These are phyloP conservation scores for Lophochroa leadbeateri DNA, from an alignment of 2,113 vertebrate genomes.

Conservation along the genomic window DNA sequence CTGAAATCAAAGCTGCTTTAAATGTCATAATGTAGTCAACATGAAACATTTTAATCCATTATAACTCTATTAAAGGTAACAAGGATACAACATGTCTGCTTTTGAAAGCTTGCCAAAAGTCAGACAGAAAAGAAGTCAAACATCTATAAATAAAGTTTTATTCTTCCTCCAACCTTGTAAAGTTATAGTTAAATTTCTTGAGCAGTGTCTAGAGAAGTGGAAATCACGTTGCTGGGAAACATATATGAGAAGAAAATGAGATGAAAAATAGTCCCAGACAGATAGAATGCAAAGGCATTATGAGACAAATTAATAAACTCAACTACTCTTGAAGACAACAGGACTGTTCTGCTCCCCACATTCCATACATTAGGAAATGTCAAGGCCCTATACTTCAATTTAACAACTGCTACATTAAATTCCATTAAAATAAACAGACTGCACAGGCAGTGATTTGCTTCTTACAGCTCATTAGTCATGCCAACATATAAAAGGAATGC, in stretches of 20 bases:
- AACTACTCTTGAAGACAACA: not conserved
- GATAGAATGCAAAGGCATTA: not conserved
- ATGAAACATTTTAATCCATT: constrained; percentile 62
- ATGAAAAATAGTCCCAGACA: not conserved
- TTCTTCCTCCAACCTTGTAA: constrained; percentile 16
- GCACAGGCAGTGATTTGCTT: not conserved
- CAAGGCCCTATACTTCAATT: not conserved
- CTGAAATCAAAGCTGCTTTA: constrained; percentile 53
- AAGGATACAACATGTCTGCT: constrained; percentile 3
- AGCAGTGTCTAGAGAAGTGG: not conserved
- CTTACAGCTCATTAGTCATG: not conserved
- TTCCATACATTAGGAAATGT: not conserved
- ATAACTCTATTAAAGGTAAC: constrained; percentile 58
- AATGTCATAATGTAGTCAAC: constrained; percentile 52
- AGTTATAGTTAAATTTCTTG: constrained; percentile 21
- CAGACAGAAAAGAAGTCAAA: constrained; percentile 61
- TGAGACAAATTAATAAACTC: not conserved
- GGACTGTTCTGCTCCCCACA: not conserved
- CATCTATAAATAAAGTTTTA: constrained; percentile 53
- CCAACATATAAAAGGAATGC: not conserved
- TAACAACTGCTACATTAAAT: not conserved
- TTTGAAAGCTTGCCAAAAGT: constrained; percentile 47
- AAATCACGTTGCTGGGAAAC: not conserved
- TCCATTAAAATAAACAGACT: not conserved
- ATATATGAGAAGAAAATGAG: not conserved